Conservation (phyloP, 2,113 vertebrate species). For the Acrocephalus kingi region DNA sequence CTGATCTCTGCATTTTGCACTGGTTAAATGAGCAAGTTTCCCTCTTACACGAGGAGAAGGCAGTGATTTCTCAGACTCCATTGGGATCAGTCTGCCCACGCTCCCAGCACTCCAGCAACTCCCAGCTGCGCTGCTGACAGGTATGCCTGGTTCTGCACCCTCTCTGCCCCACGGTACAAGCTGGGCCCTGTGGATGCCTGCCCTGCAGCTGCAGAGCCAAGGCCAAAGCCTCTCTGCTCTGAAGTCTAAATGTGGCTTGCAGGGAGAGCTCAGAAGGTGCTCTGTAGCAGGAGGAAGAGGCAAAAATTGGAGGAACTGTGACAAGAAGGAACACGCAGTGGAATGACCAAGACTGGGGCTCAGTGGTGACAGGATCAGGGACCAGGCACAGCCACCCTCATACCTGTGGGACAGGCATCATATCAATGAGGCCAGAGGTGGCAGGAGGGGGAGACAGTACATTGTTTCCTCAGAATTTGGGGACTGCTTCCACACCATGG, state of each 20-base stretch:
- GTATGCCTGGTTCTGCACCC: accelerated
- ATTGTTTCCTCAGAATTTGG: accelerated
- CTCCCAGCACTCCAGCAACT: not conserved
- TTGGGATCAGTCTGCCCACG: not conserved
- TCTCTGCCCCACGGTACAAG: accelerated
- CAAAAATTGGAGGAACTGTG: slow-evolving; percentile 22
- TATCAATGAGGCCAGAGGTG: not conserved
- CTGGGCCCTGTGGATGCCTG: not conserved
- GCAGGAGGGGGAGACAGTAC: not conserved
- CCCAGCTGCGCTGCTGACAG: accelerated
- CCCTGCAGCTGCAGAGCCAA: accelerated
- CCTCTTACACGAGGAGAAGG: not conserved
- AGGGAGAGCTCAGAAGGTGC: not conserved
- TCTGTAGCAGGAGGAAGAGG: not conserved
- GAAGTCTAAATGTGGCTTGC: accelerated
- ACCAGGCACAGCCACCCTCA: accelerated
- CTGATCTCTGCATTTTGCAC: not conserved
- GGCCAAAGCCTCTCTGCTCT: accelerated
- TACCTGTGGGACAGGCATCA: not conserved
- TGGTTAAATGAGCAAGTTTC: not conserved
- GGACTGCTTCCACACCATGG: accelerated
- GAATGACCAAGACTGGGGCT: accelerated
- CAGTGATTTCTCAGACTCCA: not conserved
- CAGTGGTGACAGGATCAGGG: not conserved
- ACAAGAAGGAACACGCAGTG: not conserved